Base-by-base conservation (phyloP, 2,797 vertebrate genomes). In the Echeneis naucrates region DNA sequence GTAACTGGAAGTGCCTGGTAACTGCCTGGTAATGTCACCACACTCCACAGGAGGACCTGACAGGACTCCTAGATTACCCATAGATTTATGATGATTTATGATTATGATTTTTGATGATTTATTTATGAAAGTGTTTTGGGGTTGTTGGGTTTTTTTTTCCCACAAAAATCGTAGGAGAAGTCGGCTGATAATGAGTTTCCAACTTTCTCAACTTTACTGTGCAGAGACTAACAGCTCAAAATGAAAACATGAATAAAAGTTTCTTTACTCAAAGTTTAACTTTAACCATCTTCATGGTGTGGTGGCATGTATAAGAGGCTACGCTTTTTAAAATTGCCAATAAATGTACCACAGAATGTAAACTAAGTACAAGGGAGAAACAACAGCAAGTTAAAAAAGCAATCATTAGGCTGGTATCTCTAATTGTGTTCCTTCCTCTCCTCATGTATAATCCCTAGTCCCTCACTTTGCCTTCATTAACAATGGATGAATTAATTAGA, bases 401-500 rank as follows among this genome's bases (percentile, higher is more conserved):
- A 94, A 94, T 95, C 93, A 95, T 94, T 94, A 92, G 88, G 78
- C 91, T 80, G 87, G 89, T 94, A 95, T 95, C 94, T 92, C 94
- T 95, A 95, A 95, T 95, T 94, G 94, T 93, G 90, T 94, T 94
- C 90, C 92, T 89, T 89, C 87, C 86, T 90, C 88, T 90, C 83
- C 84, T 91, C 86, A 63, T 87, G 89, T 93, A 85, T 95, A 95
- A 95, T 95, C 93, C 93, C 89, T 88, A 84, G 78, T 88, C 88
- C 91, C 92, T 88, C 82, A 84, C 87, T 88, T 88, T 75, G 82
- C 87, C 88, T 93, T 95, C 94, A 96, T 96, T 95, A 96, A 96
- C 93, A 95, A 96, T 96, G 92, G 90, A 96, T 95, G 94, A 95
- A 95, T 96, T 96, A 95, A 96, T 96, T 96, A 95, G 92, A 93